Percentiles rank a stretch among this genome's conserved stretches.
These are phyloP conservation scores for Hirtodrosophila confusa DNA, from an alignment of 2,888 invertebrate species.

Conservation along the genomic window DNA sequence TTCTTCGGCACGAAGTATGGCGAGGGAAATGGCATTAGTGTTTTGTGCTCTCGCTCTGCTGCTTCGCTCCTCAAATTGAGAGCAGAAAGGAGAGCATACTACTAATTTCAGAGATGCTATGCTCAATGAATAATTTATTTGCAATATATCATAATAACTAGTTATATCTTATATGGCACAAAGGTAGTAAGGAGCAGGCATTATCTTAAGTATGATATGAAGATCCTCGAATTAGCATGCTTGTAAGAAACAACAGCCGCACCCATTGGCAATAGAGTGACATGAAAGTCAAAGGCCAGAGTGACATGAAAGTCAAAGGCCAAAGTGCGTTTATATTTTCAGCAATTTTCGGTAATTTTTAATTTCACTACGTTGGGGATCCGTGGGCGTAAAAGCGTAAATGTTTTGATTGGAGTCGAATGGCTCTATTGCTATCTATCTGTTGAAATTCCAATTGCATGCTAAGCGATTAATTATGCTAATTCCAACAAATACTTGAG, in stretches of 20 bases:
- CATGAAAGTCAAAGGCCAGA: too few species aligned
- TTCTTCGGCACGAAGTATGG: too few species aligned
- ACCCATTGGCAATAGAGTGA: constrained; percentile 10
- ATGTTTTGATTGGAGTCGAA: constrained; percentile 26
- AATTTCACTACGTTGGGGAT: neutral
- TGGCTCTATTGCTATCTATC: neutral
- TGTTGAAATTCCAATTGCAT: constrained; percentile 24
- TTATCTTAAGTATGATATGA: neutral
- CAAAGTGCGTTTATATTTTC: constrained; percentile 25
- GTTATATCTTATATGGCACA: too few species aligned
- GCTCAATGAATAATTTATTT: too few species aligned
- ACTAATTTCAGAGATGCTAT: too few species aligned
- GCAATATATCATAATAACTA: too few species aligned
- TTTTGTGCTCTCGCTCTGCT: too few species aligned
- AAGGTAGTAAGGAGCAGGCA: too few species aligned
- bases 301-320: too few species aligned
- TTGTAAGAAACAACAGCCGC: constrained; percentile 6
- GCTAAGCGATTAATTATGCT: constrained; percentile 49
- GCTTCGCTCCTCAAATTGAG: too few species aligned
- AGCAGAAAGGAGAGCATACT: too few species aligned
- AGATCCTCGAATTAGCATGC: constrained; percentile 25
- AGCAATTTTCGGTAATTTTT: neutral
- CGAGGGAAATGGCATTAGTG: too few species aligned
- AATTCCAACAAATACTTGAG: constrained; percentile 33
- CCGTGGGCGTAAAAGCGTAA: neutral